phyloP scores from a whole-genome alignment of 2,797 vertebrate species.

The Australoheros facetus region DNA sequence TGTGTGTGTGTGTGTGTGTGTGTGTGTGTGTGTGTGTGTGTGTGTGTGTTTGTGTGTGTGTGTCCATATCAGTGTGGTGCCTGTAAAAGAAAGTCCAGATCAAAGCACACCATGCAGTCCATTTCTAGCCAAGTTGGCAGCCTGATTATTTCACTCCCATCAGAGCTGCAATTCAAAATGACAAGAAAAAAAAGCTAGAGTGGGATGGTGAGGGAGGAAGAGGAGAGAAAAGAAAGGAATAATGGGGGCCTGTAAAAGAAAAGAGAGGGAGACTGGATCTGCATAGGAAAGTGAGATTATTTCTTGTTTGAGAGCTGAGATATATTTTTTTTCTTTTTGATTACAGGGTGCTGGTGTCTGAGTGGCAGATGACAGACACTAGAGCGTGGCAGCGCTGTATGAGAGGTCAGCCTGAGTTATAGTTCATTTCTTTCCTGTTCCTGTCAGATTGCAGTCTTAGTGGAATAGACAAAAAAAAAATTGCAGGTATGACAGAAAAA shows the following conservation, averaged over 20 bases:
- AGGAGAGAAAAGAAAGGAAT: not conserved
- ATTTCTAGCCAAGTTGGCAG: slow-evolving; percentile 53
- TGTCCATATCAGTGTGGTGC: slow-evolving; percentile 25
- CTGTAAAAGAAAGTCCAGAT: slow-evolving; percentile 59
- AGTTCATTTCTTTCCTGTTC: slow-evolving; percentile 20
- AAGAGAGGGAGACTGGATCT: slow-evolving; percentile 33
- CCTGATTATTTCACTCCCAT: slow-evolving; percentile 58
- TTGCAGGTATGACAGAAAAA: slow-evolving; percentile 4
- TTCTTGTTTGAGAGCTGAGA: slow-evolving; percentile 40
- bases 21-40: not conserved
- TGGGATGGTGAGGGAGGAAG: not conserved
- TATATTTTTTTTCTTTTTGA: not conserved
- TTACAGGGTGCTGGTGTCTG: slow-evolving; percentile 25
- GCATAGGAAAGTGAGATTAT: slow-evolving; percentile 52
- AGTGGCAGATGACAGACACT: slow-evolving; percentile 53
- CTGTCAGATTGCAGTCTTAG: slow-evolving; percentile 24
- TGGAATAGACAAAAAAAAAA: slow-evolving; percentile 5
- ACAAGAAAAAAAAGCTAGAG: not conserved
- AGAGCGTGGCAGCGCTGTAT: not conserved
- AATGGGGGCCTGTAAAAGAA: slow-evolving; percentile 8
- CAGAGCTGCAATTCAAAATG: slow-evolving; percentile 55
- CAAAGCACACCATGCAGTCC: slow-evolving; percentile 52
- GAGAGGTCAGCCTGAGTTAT: slow-evolving; percentile 8
- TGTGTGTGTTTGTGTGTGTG: not conserved
- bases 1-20: not conserved